These are phyloP conservation scores for Hyperoplus immaculatus DNA, from an alignment of 2,797 vertebrate species.

Conservation along the genomic window DNA sequence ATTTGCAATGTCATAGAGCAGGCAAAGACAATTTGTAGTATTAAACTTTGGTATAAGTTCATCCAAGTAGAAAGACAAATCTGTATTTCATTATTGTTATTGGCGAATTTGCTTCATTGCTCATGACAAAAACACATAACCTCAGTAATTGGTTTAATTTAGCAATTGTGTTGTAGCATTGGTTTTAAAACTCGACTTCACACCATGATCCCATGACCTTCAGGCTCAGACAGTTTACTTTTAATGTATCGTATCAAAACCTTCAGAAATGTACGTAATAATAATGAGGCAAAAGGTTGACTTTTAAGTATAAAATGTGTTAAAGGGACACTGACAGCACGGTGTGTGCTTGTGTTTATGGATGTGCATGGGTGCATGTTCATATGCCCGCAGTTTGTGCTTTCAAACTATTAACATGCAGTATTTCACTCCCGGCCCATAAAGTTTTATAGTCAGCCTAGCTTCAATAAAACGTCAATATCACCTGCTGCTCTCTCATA, in stretches of 20 bases:
- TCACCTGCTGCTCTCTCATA: slow-evolving; percentile 54
- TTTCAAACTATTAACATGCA: slow-evolving; percentile 31
- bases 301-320: slow-evolving; percentile 1
- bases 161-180: no score
- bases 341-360: slow-evolving; percentile 1
- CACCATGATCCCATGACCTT: not conserved
- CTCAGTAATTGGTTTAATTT: not conserved
- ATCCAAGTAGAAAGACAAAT: slow-evolving; percentile 55
- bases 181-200: not conserved
- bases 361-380: not conserved
- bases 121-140: slow-evolving; percentile 15
- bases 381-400: not conserved
- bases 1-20: slow-evolving; percentile 73
- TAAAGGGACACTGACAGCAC: not conserved
- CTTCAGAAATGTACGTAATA: not conserved
- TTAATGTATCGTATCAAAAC: not conserved
- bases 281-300: not conserved
- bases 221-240: not conserved
- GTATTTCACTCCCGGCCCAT: not conserved
- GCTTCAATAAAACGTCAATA: slow-evolving; percentile 36
- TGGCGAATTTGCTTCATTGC: slow-evolving; percentile 27
- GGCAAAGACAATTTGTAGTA: slow-evolving; percentile 62
- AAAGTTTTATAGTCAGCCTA: slow-evolving; percentile 57
- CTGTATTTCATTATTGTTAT: slow-evolving; percentile 19
- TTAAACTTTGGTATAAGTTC: slow-evolving; percentile 70